Conservation (phyloP, 1,140 invertebrate species). For the Tetramorium parvispinum region DNA sequence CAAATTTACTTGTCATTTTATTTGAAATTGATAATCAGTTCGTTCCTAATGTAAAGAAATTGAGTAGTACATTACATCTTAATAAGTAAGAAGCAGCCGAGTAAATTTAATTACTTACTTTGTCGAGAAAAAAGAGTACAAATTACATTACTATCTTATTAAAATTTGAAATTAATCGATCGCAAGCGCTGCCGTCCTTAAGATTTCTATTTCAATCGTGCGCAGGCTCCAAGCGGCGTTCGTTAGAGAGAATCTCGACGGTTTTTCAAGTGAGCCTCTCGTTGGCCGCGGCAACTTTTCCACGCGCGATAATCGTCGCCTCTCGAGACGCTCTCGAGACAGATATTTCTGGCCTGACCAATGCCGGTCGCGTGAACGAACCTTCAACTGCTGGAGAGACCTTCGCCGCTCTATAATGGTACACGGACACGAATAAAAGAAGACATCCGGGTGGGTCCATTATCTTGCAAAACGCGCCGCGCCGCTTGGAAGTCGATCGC, state of each 20-base stretch:
- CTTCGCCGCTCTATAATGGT: conserved; percentile 34
- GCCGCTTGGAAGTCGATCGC: conserved; percentile 13
- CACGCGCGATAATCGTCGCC: conserved; percentile 25
- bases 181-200: background rate
- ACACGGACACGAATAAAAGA: conserved; percentile 17
- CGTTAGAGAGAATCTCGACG: background rate
- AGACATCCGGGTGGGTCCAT: conserved; percentile 44
- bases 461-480: conserved; percentile 39
- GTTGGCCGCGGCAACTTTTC: background rate
- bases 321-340: conserved; percentile 41
- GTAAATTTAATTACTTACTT: background rate
- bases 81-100: background rate
- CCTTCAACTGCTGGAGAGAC: conserved; percentile 46
- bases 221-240: background rate
- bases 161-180: background rate
- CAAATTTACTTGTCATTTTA: background rate
- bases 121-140: background rate
- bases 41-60: background rate
- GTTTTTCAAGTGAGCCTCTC: background rate
- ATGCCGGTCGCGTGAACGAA: conserved; percentile 22
- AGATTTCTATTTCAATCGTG: background rate
- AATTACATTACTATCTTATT: background rate
- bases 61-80: background rate
- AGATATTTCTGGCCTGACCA: conserved; percentile 44
- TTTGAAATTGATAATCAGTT: conserved; percentile 21